Base-by-base conservation (phyloP, 2,797 vertebrate species). In the Crypturellus tataupa region DNA sequence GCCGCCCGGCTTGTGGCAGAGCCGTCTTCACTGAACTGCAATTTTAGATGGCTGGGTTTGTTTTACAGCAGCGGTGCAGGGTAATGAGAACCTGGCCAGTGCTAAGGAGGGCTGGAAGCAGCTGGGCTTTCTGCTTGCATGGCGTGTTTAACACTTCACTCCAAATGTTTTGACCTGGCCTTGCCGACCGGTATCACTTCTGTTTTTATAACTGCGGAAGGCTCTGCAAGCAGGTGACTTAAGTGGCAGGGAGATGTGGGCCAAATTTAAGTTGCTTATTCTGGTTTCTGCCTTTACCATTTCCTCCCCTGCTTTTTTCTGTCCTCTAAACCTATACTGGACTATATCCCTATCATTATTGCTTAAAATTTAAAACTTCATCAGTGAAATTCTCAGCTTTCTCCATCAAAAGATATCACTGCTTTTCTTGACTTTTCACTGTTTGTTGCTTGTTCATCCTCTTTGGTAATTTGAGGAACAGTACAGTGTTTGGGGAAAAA, bases 1-100 rank as follows among this genome's bases (percentile, higher is more conserved):
- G 88, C 93, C 89, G 20, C 91, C 64, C 82, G 81, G 80, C 23
- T 94, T 79, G 65, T 71, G 85, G 81, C 69, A 72, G 76, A 71
- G 65, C 77, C 72, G 42, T 84, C 89, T 59, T 80, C 42, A 44
- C 78, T 9, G 4, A 83, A 94, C 27, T 93, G 94, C 92, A 93
- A 88, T 8, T 73, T 80, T 7, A 70, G 85, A 64, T 92, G 93
- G 77, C 76, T 83, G 90, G 63, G 29, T 88, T 89, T 90, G 80
- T 83, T 95, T 91, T 69, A 90, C 86, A 82, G 88, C 89, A 15
- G 19, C 67, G 78, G 21, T 71, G 91, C 14, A 4, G 73, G 31
- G 51, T 82, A 77, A 93, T 71, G 76, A 71, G 75, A 89, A 77
- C 44, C 69, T 79, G 84, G 37, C 60, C 79, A 18, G 0, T 12